Conservation (phyloP, 2,113 vertebrate species). For the rabbit (Oryctolagus cuniculus) region mOryCun1.1 NC_091438.1:150898501-150899000, state of each 20-base stretch:
- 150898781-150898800: neutral
- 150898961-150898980: neutral
- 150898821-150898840: neutral
- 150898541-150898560: neutral
- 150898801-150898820: neutral
- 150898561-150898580: neutral
- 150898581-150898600: rapidly evolving
- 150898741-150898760: neutral
- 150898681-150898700: neutral
- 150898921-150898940: neutral
- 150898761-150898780: neutral
- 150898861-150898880: too few species aligned
- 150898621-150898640: too few species aligned
- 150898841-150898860: neutral
- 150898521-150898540: neutral
- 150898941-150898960: neutral
- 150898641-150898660: neutral
- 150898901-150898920: neutral
- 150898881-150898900: rapidly evolving
- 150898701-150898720: neutral
- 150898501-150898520: neutral
- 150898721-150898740: neutral
- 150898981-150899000: too few species aligned
- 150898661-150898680: neutral
- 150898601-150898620: neutral